Evolutionary conservation across 1,140 invertebrate species (phyloP), one percentile per base, ranked within the genome.

Genomic region (Zaprionus nigranus): DNA sequence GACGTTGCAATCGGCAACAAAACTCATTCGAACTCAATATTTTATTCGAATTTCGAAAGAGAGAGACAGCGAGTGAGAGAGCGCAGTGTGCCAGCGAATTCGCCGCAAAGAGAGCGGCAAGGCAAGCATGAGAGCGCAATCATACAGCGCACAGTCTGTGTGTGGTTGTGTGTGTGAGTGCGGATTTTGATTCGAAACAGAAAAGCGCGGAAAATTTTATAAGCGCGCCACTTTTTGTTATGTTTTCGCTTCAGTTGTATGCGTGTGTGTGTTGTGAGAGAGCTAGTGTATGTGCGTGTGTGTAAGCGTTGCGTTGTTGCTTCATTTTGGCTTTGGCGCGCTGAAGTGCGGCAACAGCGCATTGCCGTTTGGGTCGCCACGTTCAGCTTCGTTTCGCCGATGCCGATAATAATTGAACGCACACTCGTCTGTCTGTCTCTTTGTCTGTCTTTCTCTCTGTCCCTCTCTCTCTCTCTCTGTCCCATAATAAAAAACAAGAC

Each of bases 161-260:
- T 51, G 54, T 57, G 22, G 22, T 71, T 51, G 36, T 65, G 51
- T 72, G 60, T 51, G 54, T 63, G 56, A 56, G 63, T 71, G 74
- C 70, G 54, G 76, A 79, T 68, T 87, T 86, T 81, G 79, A 71
- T 75, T 75, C 73, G 70, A 70, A 75, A 64, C 73, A 75, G 73
- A 87, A 86, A 85, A 87, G 78, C 84, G 83, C 83, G 84, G 85
- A 87, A 87, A 87, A 87, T 88, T 87, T 87, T 84, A 78, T 79
- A 86, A 86, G 71, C 76, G 53, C 77, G 78, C 78, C 64, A 82
- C 71, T 70, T 86, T 26, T 30, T 79, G 67, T 76, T 76, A 64
- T 64, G 67, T 59, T 75, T 70, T 59, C 7, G 51, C 43, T 68
- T 6, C 17, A 15, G 6, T 20, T 60, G 56, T 38, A 57, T 34